A percentile compares a stretch with the other conserved stretches of the same genome.
Evolutionary conservation across 2,113 vertebrate species (phyloP).

Genomic region (Trematomus loennbergii): DNA sequence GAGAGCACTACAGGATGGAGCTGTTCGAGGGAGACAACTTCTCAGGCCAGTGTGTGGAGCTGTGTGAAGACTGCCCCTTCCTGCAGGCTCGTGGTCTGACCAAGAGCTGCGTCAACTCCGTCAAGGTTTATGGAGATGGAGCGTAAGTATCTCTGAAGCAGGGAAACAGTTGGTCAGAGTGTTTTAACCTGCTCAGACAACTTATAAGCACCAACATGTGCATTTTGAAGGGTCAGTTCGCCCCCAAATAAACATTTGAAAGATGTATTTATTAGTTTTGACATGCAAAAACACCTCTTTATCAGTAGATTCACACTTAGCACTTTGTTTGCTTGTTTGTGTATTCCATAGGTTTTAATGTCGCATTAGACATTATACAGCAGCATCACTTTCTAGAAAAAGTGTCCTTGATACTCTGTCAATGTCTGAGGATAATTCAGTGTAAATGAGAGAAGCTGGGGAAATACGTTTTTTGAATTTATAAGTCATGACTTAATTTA

Average conservation of each 20-base stretch:
- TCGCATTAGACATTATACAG: background rate
- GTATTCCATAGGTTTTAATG: background rate
- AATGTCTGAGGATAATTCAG: background rate
- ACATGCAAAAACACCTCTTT: background rate
- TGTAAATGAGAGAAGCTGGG: background rate
- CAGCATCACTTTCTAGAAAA: background rate
- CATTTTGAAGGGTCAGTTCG: background rate
- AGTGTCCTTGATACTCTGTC: background rate
- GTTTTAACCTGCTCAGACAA: background rate
- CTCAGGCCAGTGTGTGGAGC: conserved; percentile 88
- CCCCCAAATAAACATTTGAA: background rate
- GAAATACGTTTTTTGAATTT: background rate
- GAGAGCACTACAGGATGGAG: conserved; percentile 91
- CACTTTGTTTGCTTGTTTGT: too few species aligned
- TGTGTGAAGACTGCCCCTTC: conserved; percentile 91
- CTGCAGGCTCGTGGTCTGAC: conserved; percentile 89
- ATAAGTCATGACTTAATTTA: background rate
- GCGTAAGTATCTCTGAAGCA: conserved; percentile 83
- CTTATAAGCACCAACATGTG: background rate
- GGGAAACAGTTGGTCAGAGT: background rate
- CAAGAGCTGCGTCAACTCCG: conserved; percentile 88
- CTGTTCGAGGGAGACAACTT: conserved; percentile 91
- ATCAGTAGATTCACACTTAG: too few species aligned
- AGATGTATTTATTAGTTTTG: background rate
- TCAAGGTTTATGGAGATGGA: conserved; percentile 91